Evolutionary conservation across 1,140 invertebrate genomes (phyloP).

Genomic region (Stenopsyche tienmushanensis): DNA sequence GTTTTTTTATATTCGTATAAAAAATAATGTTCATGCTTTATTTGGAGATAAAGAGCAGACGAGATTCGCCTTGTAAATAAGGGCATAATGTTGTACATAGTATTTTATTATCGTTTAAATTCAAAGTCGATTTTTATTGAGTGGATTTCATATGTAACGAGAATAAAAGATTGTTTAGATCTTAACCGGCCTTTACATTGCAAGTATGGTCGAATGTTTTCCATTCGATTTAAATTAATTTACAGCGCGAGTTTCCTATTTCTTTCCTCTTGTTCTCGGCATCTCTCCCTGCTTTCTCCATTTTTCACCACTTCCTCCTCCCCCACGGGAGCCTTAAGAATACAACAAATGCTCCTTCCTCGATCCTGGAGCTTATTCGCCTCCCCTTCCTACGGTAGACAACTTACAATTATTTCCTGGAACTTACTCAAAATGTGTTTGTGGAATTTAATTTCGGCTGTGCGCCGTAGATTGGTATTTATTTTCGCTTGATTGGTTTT

Average conservation of each 20-base stretch:
- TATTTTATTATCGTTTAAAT: too few relatives aligned
- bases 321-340: slow-evolving; percentile 34
- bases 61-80: too few relatives aligned
- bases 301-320: slow-evolving; percentile 26
- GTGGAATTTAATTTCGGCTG: slow-evolving; percentile 41
- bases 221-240: slow-evolving; percentile 41
- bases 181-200: not conserved
- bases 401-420: slow-evolving; percentile 39
- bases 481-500: slow-evolving; percentile 40
- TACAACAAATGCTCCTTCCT: slow-evolving; percentile 39
- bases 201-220: slow-evolving; percentile 31
- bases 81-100: too few relatives aligned
- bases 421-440: slow-evolving; percentile 43
- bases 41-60: too few relatives aligned
- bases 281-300: slow-evolving; percentile 7
- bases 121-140: too few relatives aligned
- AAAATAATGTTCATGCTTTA: too few relatives aligned
- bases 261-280: slow-evolving; percentile 33
- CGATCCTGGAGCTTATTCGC: slow-evolving; percentile 29
- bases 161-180: too few relatives aligned
- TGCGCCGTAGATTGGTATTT: slow-evolving; percentile 39
- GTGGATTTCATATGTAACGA: too few relatives aligned
- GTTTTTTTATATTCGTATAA: too few relatives aligned
- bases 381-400: slow-evolving; percentile 9
- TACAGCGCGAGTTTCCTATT: slow-evolving; percentile 36